Conservation (phyloP, 2,113 vertebrate species). For the Corythaixoides concolor region DNA sequence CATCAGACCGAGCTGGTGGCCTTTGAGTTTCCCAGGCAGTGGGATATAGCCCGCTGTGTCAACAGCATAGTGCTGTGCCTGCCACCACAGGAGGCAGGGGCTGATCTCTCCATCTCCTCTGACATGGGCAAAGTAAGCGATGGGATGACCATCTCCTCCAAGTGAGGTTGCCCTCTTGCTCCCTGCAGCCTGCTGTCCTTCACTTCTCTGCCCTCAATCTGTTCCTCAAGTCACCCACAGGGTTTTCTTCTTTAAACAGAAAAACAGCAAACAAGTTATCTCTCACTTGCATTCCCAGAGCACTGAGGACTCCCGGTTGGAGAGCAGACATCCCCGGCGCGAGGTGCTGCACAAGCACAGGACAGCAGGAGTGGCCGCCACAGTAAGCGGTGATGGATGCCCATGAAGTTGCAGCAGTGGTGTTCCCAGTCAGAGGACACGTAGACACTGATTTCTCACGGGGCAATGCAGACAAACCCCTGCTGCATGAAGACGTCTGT, state of each 20-base stretch:
- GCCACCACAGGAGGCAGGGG: not conserved
- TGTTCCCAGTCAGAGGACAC: not conserved
- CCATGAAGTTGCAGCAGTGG: too few relatives aligned
- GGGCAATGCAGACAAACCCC: too few relatives aligned
- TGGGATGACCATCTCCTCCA: not conserved
- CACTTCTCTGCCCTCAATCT: not conserved
- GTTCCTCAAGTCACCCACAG: not conserved
- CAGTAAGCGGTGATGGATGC: not conserved
- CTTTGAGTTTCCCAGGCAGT: not conserved
- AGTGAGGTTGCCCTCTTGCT: not conserved
- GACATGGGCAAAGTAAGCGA: not conserved
- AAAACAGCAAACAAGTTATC: not conserved
- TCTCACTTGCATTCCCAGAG: too few relatives aligned
- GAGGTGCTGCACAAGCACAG: not conserved
- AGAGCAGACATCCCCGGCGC: fast-evolving
- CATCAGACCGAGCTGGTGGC: not conserved
- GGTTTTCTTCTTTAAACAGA: not conserved
- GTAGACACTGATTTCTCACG: too few relatives aligned
- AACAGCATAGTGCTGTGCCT: not conserved
- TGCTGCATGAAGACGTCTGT: not conserved
- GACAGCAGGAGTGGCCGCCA: too few relatives aligned
- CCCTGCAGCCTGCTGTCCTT: not conserved
- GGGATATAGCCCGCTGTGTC: not conserved
- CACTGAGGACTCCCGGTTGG: fast-evolving
- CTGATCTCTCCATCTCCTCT: not conserved